Evolutionary conservation across 1,140 invertebrate genomes (phyloP).

Genomic region (Epicauta chinensis): DNA sequence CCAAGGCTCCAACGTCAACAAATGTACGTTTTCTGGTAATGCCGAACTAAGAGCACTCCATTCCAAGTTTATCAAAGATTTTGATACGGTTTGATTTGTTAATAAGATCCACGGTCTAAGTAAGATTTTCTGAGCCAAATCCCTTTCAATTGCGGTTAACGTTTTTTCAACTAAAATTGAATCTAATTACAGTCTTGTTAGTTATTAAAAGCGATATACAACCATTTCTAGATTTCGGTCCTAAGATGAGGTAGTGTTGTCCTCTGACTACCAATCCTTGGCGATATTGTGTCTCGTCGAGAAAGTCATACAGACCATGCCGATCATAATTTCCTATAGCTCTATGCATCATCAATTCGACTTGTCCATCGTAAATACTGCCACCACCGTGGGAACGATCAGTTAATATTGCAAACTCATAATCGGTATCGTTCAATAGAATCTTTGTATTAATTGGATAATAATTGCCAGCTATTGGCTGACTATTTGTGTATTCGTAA

Average conservation of each 20-base stretch:
- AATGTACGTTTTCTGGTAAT: slow-evolving; percentile 60
- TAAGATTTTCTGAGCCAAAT: slow-evolving; percentile 21
- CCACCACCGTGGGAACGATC: slow-evolving; percentile 84
- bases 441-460: slow-evolving; percentile 88
- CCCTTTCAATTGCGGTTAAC: slow-evolving; percentile 12
- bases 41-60: slow-evolving; percentile 41
- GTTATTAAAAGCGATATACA: too few species aligned
- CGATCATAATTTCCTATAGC: slow-evolving; percentile 1
- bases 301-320: background rate
- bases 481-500: slow-evolving; percentile 56
- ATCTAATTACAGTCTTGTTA: too few species aligned
- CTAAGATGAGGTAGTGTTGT: slow-evolving; percentile 47
- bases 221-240: slow-evolving; percentile 5
- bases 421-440: slow-evolving; percentile 52
- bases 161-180: slow-evolving; percentile 3
- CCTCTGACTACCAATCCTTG: slow-evolving; percentile 66
- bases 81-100: slow-evolving; percentile 1
- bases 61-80: slow-evolving; percentile 31
- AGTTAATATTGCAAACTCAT: slow-evolving; percentile 60
- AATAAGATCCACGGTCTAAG: slow-evolving; percentile 21
- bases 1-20: slow-evolving; percentile 66
- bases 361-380: slow-evolving; percentile 64
- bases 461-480: slow-evolving; percentile 80
- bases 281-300: slow-evolving; percentile 62
- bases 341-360: slow-evolving; percentile 63